These are phyloP conservation scores for Anoplius nigerrimus DNA, from an alignment of 2,888 invertebrate species.

Conservation along the genomic window DNA sequence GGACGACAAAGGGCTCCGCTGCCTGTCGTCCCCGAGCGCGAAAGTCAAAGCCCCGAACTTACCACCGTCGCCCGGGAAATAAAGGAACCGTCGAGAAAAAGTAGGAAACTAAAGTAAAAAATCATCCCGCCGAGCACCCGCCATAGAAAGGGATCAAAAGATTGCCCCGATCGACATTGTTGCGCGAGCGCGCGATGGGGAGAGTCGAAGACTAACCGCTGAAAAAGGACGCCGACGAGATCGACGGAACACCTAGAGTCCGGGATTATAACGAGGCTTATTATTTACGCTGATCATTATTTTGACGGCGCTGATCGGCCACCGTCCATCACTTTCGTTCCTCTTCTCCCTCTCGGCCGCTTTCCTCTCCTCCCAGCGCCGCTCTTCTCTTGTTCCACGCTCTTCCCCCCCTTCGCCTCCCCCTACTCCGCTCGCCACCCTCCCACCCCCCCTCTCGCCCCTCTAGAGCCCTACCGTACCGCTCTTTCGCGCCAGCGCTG, in stretches of 20 bases:
- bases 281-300: slow-evolving; percentile 68
- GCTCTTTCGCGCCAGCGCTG: slow-evolving; percentile 24
- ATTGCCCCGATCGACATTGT: slow-evolving; percentile 33
- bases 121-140: too few species aligned
- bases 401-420: slow-evolving; percentile 13
- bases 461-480: too few species aligned
- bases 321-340: slow-evolving; percentile 70
- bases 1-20: too few species aligned
- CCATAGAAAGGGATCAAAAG: slow-evolving; percentile 20
- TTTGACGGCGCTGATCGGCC: slow-evolving; percentile 72
- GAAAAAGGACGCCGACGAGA: background rate
- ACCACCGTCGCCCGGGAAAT: background rate
- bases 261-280: slow-evolving; percentile 38
- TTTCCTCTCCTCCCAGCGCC: slow-evolving; percentile 7
- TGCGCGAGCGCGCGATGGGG: slow-evolving; percentile 23
- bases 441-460: slow-evolving; percentile 20
- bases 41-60: too few species aligned
- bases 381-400: slow-evolving; percentile 15
- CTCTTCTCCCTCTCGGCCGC: slow-evolving; percentile 41
- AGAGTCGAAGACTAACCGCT: background rate
- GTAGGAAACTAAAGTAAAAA: background rate
- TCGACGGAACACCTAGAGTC: slow-evolving; percentile 33
- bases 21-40: too few species aligned
- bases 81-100: background rate
- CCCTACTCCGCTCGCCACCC: slow-evolving; percentile 26